Percentiles rank a stretch among this genome's conserved stretches.
Evolutionary conservation across 2,797 vertebrate genomes (phyloP).

Genomic region (Xiphophorus birchmanni): DNA sequence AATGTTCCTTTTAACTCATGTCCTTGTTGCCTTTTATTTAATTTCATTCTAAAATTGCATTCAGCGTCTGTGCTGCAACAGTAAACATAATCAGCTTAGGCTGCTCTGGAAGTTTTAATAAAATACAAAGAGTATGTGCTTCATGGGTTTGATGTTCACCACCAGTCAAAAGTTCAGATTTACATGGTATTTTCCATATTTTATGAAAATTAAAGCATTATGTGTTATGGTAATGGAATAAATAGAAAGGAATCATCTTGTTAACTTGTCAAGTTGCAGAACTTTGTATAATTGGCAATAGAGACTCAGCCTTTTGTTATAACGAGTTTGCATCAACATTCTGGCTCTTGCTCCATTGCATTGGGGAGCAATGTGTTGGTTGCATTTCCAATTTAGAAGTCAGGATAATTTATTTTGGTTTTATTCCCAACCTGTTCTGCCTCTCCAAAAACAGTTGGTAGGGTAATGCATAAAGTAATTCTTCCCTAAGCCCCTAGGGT

Average conservation of each 20-base stretch:
- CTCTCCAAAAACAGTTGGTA: background rate
- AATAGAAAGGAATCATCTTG: background rate
- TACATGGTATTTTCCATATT: background rate
- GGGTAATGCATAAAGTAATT: background rate
- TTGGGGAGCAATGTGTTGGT: background rate
- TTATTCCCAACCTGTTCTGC: background rate
- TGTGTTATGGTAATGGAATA: background rate
- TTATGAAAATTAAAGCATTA: background rate
- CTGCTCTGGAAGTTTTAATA: background rate
- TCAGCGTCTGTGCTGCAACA: background rate
- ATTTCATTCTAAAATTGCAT: conserved; percentile 2
- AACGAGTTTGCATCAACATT: background rate
- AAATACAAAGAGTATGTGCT: background rate
- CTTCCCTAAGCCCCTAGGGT: background rate
- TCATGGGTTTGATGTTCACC: background rate
- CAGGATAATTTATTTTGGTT: background rate
- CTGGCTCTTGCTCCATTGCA: background rate
- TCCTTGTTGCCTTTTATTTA: background rate
- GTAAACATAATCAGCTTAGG: background rate
- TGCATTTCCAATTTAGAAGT: background rate
- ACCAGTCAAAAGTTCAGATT: background rate
- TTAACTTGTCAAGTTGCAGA: background rate
- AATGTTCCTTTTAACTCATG: background rate
- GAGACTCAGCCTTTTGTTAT: background rate
- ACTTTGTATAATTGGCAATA: background rate